Evolutionary conservation across 1,140 invertebrate species (phyloP).

Genomic region (Probaryconus sp.): DNA sequence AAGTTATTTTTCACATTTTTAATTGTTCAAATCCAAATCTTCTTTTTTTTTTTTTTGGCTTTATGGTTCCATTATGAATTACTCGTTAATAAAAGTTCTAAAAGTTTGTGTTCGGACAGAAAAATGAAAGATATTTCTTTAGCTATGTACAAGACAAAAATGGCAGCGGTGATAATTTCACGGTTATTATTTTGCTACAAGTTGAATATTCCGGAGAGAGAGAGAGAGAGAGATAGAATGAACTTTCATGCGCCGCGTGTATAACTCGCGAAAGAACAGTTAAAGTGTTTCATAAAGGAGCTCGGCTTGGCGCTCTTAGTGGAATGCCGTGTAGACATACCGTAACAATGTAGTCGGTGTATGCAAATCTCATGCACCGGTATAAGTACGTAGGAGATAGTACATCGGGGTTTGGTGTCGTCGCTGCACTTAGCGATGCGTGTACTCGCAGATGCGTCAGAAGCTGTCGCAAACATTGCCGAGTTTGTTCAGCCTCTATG

Average conservation of each 20-base stretch:
- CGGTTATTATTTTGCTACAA: constrained; percentile 31
- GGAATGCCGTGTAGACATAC: constrained; percentile 49
- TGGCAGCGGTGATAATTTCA: constrained; percentile 13
- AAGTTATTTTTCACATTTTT: neutral
- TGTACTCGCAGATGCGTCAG: constrained; percentile 60
- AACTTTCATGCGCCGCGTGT: constrained; percentile 22
- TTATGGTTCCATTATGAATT: neutral
- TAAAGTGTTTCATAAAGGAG: constrained; percentile 50
- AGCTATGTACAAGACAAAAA: constrained; percentile 1
- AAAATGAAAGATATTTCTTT: no score
- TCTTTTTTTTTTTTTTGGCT: neutral
- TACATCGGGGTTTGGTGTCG: constrained; percentile 37
- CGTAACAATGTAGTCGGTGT: constrained; percentile 56
- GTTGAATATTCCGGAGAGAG: constrained; percentile 27
- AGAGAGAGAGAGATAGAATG: no score
- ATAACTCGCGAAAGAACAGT: constrained; percentile 41
- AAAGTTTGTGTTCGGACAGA: no score
- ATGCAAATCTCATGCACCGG: constrained; percentile 49
- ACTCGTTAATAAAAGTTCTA: no score
- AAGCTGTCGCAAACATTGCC: constrained; percentile 70
- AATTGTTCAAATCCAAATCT: constrained; percentile 3
- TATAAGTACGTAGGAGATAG: constrained; percentile 17
- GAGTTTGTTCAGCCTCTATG: constrained; percentile 72
- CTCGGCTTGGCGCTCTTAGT: constrained; percentile 6
- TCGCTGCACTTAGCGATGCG: constrained; percentile 62